Evolutionary conservation across 1,140 invertebrate species (phyloP), one percentile per base, ranked within the genome.

Genomic region (Ceratina japonica): DNA sequence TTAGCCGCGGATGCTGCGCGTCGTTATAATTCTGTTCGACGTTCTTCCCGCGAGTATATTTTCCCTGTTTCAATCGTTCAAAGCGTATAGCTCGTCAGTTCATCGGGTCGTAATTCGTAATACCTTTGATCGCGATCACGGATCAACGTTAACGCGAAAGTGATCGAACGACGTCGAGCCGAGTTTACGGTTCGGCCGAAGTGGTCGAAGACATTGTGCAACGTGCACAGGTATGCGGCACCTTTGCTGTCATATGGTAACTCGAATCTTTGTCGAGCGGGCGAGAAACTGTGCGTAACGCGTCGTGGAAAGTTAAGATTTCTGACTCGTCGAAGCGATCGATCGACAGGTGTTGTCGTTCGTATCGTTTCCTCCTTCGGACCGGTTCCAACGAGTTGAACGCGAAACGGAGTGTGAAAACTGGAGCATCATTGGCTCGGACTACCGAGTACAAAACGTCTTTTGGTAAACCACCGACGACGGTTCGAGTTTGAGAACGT

Each of bases 1-100:
- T 20, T 20, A 31, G 54, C 18, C 10, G 24, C 18, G 18, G 75
- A 78, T 78, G 75, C 69, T 78, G 63, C 16, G 3, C 54, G 22
- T 44, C 16, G n/a, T 61, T 52, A 37, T 27, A 56, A 68, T 58
- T 16, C 27, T 3, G 2, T 44, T n/a, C 10, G 44, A 44, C 20
- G 10, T 24, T 61, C 22, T 31, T 61, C 22, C 22, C 1, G 13
- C 27, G 8, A 54, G 4, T 10, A 3, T 54, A 8, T n/a, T 71
- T 15, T 63, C 1, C 3, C 7, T 13, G 7, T 58, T 49, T 24
- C 0, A 22, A 5, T 59, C 1, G 10, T 58, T 52, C n/a, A 22
- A 18, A 37, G 2, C 7, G 20, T 18, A 1, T 22, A 22, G n/a
- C 27, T 24, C 37, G 27, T 8, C 12, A 16, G 5, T 62, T 1